Percentiles rank a stretch among this genome's conserved stretches.
phyloP scores from a whole-genome alignment of 2,797 vertebrate genomes.

The Scolopax rusticola region DNA sequence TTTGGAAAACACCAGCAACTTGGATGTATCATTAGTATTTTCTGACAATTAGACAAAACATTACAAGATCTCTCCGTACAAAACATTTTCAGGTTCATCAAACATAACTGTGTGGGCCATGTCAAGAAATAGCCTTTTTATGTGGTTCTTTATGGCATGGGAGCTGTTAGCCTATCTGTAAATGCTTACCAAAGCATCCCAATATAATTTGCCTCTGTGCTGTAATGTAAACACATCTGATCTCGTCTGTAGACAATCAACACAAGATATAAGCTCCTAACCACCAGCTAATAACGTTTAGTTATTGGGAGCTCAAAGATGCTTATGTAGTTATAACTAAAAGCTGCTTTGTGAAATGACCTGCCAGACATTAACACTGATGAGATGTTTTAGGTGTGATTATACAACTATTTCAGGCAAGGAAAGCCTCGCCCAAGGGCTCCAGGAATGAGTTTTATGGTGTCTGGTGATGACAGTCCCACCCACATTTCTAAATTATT shows the following conservation, averaged over 20 bases:
- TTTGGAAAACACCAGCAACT: constrained; percentile 42
- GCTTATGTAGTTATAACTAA: neutral
- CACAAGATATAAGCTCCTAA: neutral
- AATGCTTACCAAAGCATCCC: constrained; percentile 26
- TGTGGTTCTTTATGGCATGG: neutral
- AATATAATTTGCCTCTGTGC: neutral
- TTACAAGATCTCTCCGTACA: neutral
- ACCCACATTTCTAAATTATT: constrained; percentile 9
- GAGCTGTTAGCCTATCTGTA: constrained; percentile 9
- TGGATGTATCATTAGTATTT: constrained; percentile 34
- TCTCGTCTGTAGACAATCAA: neutral
- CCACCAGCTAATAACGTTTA: neutral
- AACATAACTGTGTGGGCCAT: constrained; percentile 37
- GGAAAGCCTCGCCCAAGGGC: neutral
- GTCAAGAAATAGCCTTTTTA: constrained; percentile 29
- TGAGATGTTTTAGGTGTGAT: neutral
- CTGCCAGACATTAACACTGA: neutral
- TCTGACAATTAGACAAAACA: constrained; percentile 59
- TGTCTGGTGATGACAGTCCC: constrained; percentile 28
- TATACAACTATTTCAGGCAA: neutral
- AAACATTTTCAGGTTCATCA: constrained; percentile 49
- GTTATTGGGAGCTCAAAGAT: neutral
- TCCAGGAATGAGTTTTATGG: constrained; percentile 10
- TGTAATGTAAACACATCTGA: constrained; percentile 45
- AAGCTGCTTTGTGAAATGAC: constrained; percentile 14